Evolutionary conservation across 2,797 vertebrate species (phyloP).

Genomic region (Acanthurus lineatus): DNA sequence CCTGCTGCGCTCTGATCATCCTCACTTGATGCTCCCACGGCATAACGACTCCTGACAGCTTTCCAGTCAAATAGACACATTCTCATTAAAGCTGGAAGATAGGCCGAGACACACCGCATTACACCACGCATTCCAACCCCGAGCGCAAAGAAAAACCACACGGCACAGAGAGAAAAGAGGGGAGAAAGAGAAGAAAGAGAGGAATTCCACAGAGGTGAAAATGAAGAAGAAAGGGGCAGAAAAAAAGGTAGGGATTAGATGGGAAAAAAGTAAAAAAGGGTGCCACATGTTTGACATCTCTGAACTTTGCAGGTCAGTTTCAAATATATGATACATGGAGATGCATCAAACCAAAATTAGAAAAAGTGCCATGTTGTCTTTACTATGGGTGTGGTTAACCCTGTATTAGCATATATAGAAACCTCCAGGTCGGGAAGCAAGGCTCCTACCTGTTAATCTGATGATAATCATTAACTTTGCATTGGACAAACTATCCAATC

Average conservation of each 20-base stretch:
- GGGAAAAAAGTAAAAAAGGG: background rate
- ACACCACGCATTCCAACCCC: constrained; percentile 73
- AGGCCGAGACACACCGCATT: constrained; percentile 70
- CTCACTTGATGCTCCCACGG: constrained; percentile 42
- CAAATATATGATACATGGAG: constrained; percentile 3
- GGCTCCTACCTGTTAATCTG: background rate
- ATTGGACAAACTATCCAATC: background rate
- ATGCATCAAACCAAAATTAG: background rate
- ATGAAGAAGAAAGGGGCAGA: constrained; percentile 17
- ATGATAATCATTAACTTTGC: background rate
- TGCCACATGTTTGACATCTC: background rate
- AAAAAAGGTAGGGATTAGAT: constrained; percentile 9
- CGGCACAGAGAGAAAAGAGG: constrained; percentile 12
- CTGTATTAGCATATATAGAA: background rate
- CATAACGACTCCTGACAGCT: constrained; percentile 81
- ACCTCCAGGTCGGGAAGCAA: background rate
- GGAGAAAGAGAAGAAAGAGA: background rate
- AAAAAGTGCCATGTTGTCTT: background rate
- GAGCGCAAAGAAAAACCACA: constrained; percentile 26
- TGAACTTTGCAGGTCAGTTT: background rate
- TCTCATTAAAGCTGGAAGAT: constrained; percentile 78
- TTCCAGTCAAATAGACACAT: constrained; percentile 83
- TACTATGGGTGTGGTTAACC: too few species aligned
- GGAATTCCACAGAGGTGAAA: constrained; percentile 43
- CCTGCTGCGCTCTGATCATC: constrained; percentile 22